Base-by-base conservation (phyloP, 2,797 vertebrate species). In the Periparus ater region DNA sequence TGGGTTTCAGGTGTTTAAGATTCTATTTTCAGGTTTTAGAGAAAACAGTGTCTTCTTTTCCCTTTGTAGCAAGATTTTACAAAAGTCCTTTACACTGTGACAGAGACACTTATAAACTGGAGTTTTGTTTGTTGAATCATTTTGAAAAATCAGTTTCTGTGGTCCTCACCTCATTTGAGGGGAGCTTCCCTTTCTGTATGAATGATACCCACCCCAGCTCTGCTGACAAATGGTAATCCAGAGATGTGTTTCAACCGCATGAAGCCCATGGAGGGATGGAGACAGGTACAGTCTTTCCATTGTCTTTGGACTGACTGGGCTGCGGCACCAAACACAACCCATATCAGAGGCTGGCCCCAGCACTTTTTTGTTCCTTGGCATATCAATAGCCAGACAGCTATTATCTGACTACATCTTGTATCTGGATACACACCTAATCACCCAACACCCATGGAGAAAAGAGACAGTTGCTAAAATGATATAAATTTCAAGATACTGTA, bases 381-480 rank as follows among this genome's bases (percentile, higher is more conserved):
- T 68, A 75, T 74, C 74, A 91, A 5, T 45, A 91, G 45, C 32
- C 44, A 93, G 29, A 10, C 21, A 93, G 38, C 53, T 96, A 67
- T 51, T 78, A 47, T 75, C 90, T 88, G 87, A 80, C 78, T 88
- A 26, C 60, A 67, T 85, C 55, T 68, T 45, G 45, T 53, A 61
- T 5, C 3, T 77, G 15, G 51, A 83, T 89, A 44, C 34, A 81
- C 57, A 58, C 10, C 42, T 81, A 92, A 84, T 62, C 9, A 5
- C 44, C 47, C 76, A 75, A 15, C 8, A 10, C 48, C 60, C 36
- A 13, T 1, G 11, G 36, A 71, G 60, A 79, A 95, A 86, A 89
- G 47, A 95, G 42, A 4, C 62, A 85, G 77, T 47, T 96, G 72
- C 63, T 93, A 88, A 95, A 95, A 85, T 62, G 47, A 93, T 90